phyloP scores from a whole-genome alignment of 1,140 invertebrate genomes.

The Temnothorax curvispinosus region DNA sequence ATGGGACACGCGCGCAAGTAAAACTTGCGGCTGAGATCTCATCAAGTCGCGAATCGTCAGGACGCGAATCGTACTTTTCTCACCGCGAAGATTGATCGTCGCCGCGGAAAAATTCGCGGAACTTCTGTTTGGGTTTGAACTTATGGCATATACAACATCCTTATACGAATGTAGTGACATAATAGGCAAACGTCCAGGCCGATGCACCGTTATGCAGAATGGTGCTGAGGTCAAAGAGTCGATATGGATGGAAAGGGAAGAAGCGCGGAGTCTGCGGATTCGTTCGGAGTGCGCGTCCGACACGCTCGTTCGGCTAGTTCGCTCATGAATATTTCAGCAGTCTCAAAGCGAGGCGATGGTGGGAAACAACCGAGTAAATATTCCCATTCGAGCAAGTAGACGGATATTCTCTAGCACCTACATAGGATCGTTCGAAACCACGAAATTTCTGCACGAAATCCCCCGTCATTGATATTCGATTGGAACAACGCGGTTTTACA shows the following conservation, averaged over 20 bases:
- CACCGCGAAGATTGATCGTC: neutral
- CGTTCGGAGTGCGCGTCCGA: conserved; percentile 55
- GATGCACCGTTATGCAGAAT: conserved; percentile 79
- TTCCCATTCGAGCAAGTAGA: conserved; percentile 14
- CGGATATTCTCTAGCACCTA: neutral
- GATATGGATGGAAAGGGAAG: conserved; percentile 58
- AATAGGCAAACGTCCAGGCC: conserved; percentile 79
- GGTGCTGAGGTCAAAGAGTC: conserved; percentile 77
- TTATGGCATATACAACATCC: conserved; percentile 69
- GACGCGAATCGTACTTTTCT: neutral
- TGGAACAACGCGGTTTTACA: neutral
- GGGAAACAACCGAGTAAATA: conserved; percentile 4
- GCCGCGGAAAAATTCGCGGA: conserved; percentile 47
- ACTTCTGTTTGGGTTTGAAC: conserved; percentile 14
- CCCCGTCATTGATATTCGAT: neutral
- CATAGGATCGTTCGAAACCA: neutral
- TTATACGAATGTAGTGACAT: conserved; percentile 76
- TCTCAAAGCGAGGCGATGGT: conserved; percentile 22
- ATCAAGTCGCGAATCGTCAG: neutral
- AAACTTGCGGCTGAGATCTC: neutral
- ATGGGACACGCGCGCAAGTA: neutral
- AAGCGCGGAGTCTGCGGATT: conserved; percentile 64
- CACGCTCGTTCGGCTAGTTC: conserved; percentile 62
- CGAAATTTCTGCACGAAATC: neutral
- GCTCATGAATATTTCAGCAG: conserved; percentile 70